These are phyloP conservation scores for Styela clava DNA, from an alignment of 23 tunicate species.

Conservation along the genomic window DNA sequence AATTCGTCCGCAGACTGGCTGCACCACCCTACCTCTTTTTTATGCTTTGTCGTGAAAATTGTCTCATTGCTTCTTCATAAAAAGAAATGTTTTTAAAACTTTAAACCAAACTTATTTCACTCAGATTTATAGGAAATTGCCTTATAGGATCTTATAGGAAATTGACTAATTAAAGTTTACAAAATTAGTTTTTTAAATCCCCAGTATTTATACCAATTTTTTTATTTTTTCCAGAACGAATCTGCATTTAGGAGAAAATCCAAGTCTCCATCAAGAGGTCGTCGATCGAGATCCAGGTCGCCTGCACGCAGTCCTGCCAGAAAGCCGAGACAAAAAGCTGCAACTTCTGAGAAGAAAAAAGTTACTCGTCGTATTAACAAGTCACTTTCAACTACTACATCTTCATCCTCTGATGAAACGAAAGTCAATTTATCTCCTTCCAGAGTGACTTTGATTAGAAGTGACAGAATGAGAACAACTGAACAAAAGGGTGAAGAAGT, in stretches of 20 bases:
- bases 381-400: background rate
- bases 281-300: slow-evolving; percentile 62
- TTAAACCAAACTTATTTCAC: too few relatives aligned
- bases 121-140: too few relatives aligned
- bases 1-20: too few relatives aligned
- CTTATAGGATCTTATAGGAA: too few relatives aligned
- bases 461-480: background rate
- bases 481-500: background rate
- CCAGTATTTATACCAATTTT: too few relatives aligned
- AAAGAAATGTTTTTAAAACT: too few relatives aligned
- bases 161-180: too few relatives aligned
- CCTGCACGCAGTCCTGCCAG: slow-evolving; percentile 62
- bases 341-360: background rate
- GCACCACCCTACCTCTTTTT: too few relatives aligned
- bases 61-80: too few relatives aligned
- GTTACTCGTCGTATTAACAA: background rate
- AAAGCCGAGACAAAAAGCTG: background rate
- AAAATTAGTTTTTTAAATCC: too few relatives aligned
- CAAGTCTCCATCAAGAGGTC: slow-evolving; percentile 62
- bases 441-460: slow-evolving; percentile 2
- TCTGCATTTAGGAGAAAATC: slow-evolving; percentile 23
- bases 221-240: slow-evolving; percentile 35
- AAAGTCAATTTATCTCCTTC: background rate
- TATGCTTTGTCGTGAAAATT: too few relatives aligned
- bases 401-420: slow-evolving; percentile 2